These are phyloP conservation scores for Tamandua tetradactyla DNA, from an alignment of 2,797 vertebrate genomes.

Conservation along the genomic window DNA sequence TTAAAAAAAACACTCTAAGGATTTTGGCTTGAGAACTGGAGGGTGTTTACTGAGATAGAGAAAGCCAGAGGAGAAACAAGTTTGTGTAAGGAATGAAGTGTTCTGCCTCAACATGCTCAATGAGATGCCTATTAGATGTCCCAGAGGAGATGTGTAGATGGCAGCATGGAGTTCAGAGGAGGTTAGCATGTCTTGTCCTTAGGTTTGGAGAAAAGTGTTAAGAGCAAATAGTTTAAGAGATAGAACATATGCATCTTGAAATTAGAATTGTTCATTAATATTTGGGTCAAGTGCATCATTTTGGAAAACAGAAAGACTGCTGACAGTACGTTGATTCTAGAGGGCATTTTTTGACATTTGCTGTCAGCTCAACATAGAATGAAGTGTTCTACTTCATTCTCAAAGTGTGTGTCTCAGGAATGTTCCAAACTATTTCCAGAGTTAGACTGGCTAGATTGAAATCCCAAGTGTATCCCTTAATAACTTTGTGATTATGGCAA, in stretches of 20 bases:
- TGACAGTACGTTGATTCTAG: not conserved
- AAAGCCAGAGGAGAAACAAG: not conserved
- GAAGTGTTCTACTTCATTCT: not conserved
- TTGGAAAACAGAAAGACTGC: not conserved
- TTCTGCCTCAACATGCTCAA: not conserved
- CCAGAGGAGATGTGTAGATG: not conserved
- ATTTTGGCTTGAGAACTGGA: not conserved
- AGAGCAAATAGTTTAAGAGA: not conserved
- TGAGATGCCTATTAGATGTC: not conserved
- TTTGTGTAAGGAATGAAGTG: not conserved
- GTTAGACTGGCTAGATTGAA: not conserved
- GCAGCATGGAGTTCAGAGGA: not conserved
- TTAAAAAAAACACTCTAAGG: not conserved
- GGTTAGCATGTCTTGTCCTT: not conserved
- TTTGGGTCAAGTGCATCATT: not conserved
- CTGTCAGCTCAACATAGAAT: not conserved
- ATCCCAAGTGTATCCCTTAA: not conserved
- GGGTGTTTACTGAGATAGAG: not conserved
- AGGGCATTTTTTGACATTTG: not conserved
- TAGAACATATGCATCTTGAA: not conserved
- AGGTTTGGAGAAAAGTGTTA: slow-evolving; percentile 15
- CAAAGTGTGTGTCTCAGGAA: not conserved
- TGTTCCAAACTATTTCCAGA: slow-evolving; percentile 12
- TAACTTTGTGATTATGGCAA: not conserved
- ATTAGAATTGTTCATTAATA: not conserved